A percentile compares a stretch with the other conserved stretches of the same genome.
phyloP scores from a whole-genome alignment of 2,888 invertebrate genomes.

The Fissipunctia ypsillon region DNA sequence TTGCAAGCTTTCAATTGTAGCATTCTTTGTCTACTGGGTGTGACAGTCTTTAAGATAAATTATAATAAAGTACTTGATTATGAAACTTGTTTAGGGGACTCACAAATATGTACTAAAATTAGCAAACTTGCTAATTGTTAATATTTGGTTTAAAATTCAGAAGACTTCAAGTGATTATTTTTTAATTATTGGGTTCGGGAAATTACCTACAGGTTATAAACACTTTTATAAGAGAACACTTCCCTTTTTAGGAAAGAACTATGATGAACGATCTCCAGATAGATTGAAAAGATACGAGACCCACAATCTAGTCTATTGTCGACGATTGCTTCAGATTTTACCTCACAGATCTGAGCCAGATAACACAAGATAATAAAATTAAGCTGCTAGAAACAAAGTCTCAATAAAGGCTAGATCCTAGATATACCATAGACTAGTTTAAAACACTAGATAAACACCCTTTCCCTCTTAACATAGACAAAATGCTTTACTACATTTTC shows the following conservation, averaged over 20 bases:
- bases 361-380: conserved; percentile 56
- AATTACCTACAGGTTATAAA: neutral
- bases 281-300: conserved; percentile 33
- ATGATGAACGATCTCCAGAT: conserved; percentile 7
- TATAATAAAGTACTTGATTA: neutral
- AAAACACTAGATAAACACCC: conserved; percentile 49
- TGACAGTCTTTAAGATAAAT: conserved; percentile 19
- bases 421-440: conserved; percentile 38
- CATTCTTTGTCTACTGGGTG: neutral
- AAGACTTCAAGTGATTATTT: neutral
- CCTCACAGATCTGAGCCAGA: conserved; percentile 30
- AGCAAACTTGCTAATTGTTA: neutral
- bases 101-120: neutral
- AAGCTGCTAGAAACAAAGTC: conserved; percentile 43
- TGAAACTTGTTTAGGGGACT: conserved; percentile 5
- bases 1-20: neutral
- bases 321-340: conserved; percentile 48
- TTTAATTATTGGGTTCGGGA: neutral
- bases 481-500: conserved; percentile 39
- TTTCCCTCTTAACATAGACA: conserved; percentile 49
- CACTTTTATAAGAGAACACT: neutral
- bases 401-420: conserved; percentile 58
- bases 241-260: conserved; percentile 5
- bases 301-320: conserved; percentile 36
- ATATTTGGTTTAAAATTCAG: neutral